Conservation (phyloP, 2,113 vertebrate species). For the Apodemus speciosus region DNA sequence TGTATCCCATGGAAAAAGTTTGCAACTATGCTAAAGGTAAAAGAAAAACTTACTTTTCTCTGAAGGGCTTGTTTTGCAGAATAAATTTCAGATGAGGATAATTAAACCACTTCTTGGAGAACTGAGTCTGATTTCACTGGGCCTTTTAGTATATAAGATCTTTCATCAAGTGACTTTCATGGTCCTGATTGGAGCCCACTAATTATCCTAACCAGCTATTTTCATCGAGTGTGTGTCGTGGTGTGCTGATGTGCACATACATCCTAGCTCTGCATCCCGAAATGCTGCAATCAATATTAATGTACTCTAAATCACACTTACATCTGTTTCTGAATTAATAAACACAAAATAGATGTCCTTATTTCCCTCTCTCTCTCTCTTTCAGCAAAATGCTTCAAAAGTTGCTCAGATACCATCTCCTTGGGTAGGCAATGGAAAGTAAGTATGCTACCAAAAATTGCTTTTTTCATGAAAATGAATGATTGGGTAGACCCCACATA, state of each 20-base stretch:
- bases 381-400: slow-evolving; percentile 95
- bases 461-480: slow-evolving; percentile 79
- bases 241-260: slow-evolving; percentile 71
- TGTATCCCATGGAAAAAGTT: slow-evolving; percentile 60
- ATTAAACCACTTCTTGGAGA: slow-evolving; percentile 82
- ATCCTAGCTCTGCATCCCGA: slow-evolving; percentile 66
- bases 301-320: slow-evolving; percentile 75
- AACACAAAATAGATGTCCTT: slow-evolving; percentile 77
- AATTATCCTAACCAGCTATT: slow-evolving; percentile 77
- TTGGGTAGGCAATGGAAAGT: slow-evolving; percentile 98
- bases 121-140: slow-evolving; percentile 80
- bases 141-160: slow-evolving; percentile 75
- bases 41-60: slow-evolving; percentile 72
- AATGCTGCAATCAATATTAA: slow-evolving; percentile 79
- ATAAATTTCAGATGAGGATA: slow-evolving; percentile 80
- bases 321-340: slow-evolving; percentile 78
- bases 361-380: slow-evolving; percentile 82
- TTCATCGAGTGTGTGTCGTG: slow-evolving; percentile 57
- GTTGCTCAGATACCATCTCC: slow-evolving; percentile 95
- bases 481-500: slow-evolving; percentile 52
- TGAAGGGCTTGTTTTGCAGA: slow-evolving; percentile 76
- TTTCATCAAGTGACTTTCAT: slow-evolving; percentile 82
- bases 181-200: slow-evolving; percentile 78
- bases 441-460: slow-evolving; percentile 85
- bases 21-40: slow-evolving; percentile 74